These are phyloP conservation scores for Octodon degus DNA, from an alignment of 2,113 vertebrate species.

Conservation along the genomic window DNA sequence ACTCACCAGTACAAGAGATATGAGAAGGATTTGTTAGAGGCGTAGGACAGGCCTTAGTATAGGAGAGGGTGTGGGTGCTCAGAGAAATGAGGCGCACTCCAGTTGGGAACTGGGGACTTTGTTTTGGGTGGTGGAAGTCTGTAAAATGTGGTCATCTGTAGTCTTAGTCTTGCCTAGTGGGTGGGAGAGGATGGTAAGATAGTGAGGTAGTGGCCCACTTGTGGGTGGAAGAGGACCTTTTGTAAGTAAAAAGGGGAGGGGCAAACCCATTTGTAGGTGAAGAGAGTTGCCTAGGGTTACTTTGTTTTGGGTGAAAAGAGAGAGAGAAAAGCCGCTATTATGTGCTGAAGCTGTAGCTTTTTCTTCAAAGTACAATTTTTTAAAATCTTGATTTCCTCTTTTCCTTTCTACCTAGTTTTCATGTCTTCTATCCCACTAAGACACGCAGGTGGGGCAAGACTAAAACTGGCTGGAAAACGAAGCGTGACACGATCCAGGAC, in stretches of 20 bases:
- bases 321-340: not conserved
- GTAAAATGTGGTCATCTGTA: too few species aligned
- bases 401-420: not conserved
- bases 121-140: too few species aligned
- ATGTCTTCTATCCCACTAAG: not conserved
- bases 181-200: too few species aligned
- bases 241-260: not conserved
- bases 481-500: not conserved
- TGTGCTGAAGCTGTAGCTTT: not conserved
- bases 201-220: not conserved
- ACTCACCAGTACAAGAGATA: too few species aligned
- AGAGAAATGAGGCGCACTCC: too few species aligned
- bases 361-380: not conserved
- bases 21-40: too few species aligned
- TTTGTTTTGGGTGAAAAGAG: not conserved
- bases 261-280: not conserved
- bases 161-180: too few species aligned
- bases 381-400: not conserved
- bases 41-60: too few species aligned
- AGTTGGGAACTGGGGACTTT: too few species aligned
- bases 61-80: too few species aligned
- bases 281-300: not conserved
- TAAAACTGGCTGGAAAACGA: not conserved
- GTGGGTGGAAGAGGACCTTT: not conserved
- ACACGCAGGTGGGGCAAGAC: not conserved